Evolutionary conservation across 2,797 vertebrate genomes (phyloP).

Genomic region (Falco novaeseelandiae): DNA sequence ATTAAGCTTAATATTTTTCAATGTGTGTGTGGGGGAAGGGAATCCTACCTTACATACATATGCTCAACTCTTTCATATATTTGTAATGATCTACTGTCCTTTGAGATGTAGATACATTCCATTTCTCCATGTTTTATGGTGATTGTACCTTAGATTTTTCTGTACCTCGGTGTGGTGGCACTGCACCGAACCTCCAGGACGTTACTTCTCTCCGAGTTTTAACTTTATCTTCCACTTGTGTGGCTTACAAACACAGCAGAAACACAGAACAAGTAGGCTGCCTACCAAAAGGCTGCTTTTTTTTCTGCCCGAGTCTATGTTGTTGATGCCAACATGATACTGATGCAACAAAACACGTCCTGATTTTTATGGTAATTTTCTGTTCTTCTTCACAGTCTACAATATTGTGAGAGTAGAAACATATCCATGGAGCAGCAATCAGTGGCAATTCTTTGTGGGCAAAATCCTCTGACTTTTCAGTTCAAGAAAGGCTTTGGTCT

Average conservation of each 20-base stretch:
- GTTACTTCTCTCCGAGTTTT: slow-evolving; percentile 39
- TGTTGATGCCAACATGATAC: slow-evolving; percentile 38
- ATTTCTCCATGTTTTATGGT: background rate
- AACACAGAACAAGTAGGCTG: slow-evolving; percentile 46
- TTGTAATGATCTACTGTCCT: background rate
- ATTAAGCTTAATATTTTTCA: slow-evolving; percentile 11
- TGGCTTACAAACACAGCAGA: slow-evolving; percentile 51
- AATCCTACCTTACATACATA: background rate
- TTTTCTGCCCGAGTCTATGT: slow-evolving; percentile 18
- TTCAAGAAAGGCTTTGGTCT: background rate
- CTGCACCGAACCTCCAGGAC: background rate
- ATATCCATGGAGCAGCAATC: background rate
- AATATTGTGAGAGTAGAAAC: slow-evolving; percentile 67
- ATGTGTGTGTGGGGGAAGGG: background rate
- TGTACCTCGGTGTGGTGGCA: background rate
- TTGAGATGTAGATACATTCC: background rate
- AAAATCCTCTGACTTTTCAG: slow-evolving; percentile 34
- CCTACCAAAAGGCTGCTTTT: slow-evolving; percentile 60
- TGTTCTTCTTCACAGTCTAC: slow-evolving; percentile 47
- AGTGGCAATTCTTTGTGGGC: slow-evolving; percentile 28
- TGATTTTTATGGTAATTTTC: slow-evolving; percentile 63
- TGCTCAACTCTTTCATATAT: background rate
- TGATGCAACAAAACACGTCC: slow-evolving; percentile 62
- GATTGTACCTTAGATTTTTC: background rate
- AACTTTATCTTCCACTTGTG: slow-evolving; percentile 35